Evolutionary conservation across 2,113 vertebrate genomes (phyloP), one percentile per base, ranked within the genome.

Genomic region (Papio anubis): DNA sequence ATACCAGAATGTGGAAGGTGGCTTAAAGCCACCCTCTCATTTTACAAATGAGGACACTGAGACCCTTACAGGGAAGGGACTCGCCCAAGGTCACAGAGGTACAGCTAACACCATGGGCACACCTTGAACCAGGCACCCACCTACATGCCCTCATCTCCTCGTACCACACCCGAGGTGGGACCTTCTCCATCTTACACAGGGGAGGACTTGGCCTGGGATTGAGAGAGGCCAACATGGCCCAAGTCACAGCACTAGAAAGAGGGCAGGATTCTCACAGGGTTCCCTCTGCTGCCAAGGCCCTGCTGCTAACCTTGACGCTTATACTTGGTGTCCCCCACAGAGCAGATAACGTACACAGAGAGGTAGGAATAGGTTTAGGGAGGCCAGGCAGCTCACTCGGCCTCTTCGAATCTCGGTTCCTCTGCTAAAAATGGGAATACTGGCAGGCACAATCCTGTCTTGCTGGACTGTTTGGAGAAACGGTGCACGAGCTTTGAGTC

Each of bases 381-480:
- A 23, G 20, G 38, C 27, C 8, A 52, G 50, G 43, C 13, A 6
- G 81, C 72, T 87, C 68, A n/a, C 52, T 83, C n/a, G 17, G 27
- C 75, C 21, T 40, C 43, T 84, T 12, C 1, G 18, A 55, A 18
- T 20, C 52, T 55, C 6, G 18, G 72, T 32, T 66, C 27, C 21
- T 43, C 57, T 20, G 61, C 14, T n/a, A 43, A 85, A 85, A 79
- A 23, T 52, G n/a, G 43, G 23, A 21, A 30, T 50, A 43, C 25
- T 48, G 4, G 57, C 16, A 0, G 35, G 12, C 59, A 61, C 50
- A 17, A 27, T n/a, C 43, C 18, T 0, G 0, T 61, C 11, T 18
- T 38, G 21, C 10, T 52, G 21, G 73, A n/a, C 79, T 72, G 35
- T 55, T 20, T 43, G 32, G n/a, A 80, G 35, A 32, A 75, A 64